phyloP scores from a whole-genome alignment of 2,113 vertebrate genomes.

The Lampris incognitus region DNA sequence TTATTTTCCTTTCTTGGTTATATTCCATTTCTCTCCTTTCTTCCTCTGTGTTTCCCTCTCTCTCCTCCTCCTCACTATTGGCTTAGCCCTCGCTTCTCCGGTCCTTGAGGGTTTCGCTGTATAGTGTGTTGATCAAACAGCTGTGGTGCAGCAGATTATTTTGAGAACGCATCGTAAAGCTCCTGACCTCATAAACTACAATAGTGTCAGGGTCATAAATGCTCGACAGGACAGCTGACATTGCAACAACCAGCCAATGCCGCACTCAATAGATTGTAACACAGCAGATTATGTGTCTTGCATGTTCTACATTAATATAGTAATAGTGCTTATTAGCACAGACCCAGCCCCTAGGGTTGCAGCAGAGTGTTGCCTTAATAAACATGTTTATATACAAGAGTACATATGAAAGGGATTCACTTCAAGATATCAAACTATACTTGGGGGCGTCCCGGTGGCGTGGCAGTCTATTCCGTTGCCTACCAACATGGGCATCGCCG shows the following conservation, averaged over 20 bases:
- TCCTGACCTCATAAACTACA: conserved; percentile 76
- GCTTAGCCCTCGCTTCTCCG: neutral
- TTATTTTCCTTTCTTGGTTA: conserved; percentile 16
- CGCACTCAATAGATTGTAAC: conserved; percentile 46
- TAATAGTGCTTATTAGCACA: neutral
- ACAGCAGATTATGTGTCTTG: neutral
- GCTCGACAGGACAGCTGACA: conserved; percentile 58
- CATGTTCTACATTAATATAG: conserved; percentile 7
- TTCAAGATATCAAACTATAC: no score
- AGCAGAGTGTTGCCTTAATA: no score
- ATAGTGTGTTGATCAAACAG: conserved; percentile 65
- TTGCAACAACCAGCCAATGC: conserved; percentile 42
- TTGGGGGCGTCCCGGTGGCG: no score
- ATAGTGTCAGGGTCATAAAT: conserved; percentile 66
- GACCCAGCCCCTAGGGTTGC: neutral
- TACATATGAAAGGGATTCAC: no score
- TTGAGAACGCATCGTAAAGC: conserved; percentile 72
- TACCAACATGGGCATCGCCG: no score
- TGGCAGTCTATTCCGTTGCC: no score
- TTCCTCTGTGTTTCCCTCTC: conserved; percentile 12
- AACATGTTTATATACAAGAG: no score
- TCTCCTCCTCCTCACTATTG: neutral
- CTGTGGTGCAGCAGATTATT: conserved; percentile 68
- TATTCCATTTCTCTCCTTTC: neutral
- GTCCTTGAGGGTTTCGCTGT: conserved; percentile 1